Base-by-base conservation (phyloP, 2,797 vertebrate species). In the Masticophis lateralis region DNA sequence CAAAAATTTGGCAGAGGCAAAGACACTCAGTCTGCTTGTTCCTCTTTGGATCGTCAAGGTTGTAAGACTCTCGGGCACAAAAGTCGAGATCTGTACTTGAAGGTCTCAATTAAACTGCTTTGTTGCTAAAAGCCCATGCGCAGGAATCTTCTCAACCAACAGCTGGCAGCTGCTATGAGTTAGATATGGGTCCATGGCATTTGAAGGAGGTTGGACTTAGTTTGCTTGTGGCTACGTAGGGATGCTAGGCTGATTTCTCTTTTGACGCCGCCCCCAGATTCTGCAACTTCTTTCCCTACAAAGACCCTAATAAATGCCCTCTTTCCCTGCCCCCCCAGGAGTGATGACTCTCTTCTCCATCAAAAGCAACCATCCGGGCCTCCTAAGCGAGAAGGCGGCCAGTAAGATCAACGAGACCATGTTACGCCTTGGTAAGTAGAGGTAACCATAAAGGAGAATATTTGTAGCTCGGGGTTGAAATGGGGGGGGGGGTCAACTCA, bases 361-460 rank as follows among this genome's bases (percentile, higher is more conserved):
- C 96, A 99, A 99, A 97, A 99, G 99, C 94, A 99, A 99, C 95
- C 99, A 99, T 94, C 99, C 99, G 0, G 99, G 99, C 86, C 98
- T 99, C 47, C 97, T 99, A 94, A 99, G 99, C 0, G 99, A 99
- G 98, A 99, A 99, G 96, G 99, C 99, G 0, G 99, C 99, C 88
- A 99, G 99, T 97, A 99, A 99, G 98, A 99, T 99, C 98, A 99
- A 99, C 0, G 99, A 99, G 97, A 99, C 99, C 1, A 99, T 99
- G 99, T 97, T 99, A 95, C 98, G 99, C 47, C 98, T 99, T 2
- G 99, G 99, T 99, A 94, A 95, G 98, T 18, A 37, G 43, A 25
- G 4, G 27, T 4, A n/a, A 61, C 59, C 20, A 25, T 59, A 7
- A 22, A 20, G 57, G 22, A 60, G 22, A 9, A 25, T 25, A 25